Conservation (phyloP, 2,113 vertebrate genomes). For the Quiscalus mexicanus region DNA sequence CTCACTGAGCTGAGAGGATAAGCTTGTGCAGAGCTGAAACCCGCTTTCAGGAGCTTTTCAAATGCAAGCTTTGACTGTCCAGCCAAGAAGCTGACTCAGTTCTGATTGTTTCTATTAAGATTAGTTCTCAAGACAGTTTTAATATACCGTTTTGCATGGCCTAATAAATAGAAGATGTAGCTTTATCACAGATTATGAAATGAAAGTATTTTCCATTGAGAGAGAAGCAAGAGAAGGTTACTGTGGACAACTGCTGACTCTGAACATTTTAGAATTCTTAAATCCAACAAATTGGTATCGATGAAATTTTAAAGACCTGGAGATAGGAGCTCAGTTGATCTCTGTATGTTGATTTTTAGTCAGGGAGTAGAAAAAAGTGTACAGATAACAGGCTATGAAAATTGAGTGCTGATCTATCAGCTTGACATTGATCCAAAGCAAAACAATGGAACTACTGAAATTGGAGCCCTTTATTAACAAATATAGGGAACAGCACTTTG, state of each 20-base stretch:
- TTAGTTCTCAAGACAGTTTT: neutral
- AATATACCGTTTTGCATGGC: neutral
- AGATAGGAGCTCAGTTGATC: neutral
- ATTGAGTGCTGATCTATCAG: neutral
- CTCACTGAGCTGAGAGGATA: neutral
- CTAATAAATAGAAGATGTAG: neutral
- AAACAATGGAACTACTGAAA: neutral
- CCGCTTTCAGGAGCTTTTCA: neutral
- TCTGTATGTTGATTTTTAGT: neutral
- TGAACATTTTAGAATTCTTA: neutral
- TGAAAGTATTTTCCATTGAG: neutral
- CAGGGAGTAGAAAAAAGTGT: neutral
- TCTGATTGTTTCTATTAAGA: neutral
- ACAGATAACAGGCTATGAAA: neutral
- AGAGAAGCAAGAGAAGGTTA: neutral
- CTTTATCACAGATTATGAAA: neutral
- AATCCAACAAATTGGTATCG: fast-evolving
- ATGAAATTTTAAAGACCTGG: neutral
- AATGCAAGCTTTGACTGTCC: neutral
- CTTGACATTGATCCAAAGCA: neutral
- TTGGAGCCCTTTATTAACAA: neutral
- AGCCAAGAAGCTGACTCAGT: neutral
- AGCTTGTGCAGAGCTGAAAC: neutral
- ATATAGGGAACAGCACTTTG: neutral
- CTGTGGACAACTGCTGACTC: neutral